Base-by-base conservation (phyloP, 2,888 invertebrate species). In the Agriopis leucophaearia region DNA sequence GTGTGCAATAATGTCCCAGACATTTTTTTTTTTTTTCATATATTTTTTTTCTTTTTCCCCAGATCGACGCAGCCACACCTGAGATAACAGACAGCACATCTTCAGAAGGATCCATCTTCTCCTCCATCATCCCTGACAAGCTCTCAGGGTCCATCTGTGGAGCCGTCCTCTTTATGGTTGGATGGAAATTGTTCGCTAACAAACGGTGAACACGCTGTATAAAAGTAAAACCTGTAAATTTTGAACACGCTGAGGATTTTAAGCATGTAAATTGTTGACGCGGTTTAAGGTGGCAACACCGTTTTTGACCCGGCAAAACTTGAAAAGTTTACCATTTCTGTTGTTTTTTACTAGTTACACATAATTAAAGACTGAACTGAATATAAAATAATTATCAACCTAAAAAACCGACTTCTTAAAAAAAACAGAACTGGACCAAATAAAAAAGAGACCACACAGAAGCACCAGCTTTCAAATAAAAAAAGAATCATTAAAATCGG, bases 101-200 rank as follows among this genome's bases (percentile, higher is more conserved):
- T 10, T 82, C 91, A 9, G 87, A 90, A 42, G 88, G 91, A 0
- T 94, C 95, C 36, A 87, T 95, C 66, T 90, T 95, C 72, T 95
- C 95, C 0, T 94, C 95, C 64, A 92, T 95, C 52, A 91, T 95
- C 52, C 94, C 95, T 50, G 92, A 94, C 75, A 94, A 94, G 73
- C 81, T 95, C 15, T 93, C 94, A 4, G 94, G 95, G 0, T 94
- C 95, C 1, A 91, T 95, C 62, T 95, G 95, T 88, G 95, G 95
- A 4, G 95, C 95, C 6, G 95, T 96, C 38, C 90, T 96, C 63
- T 94, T 95, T 81, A 91, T 95, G 84, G 90, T 96, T 5, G 95
- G 96, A 12, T 96, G 95, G 95, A 95, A 95, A 77, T 85, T 95
- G 52, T 92, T 95, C 72, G 86, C 91, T 6, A 94, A 56, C 35